phyloP scores from a whole-genome alignment of 2,797 vertebrate species.

The Tragelaphus oryx region DNA sequence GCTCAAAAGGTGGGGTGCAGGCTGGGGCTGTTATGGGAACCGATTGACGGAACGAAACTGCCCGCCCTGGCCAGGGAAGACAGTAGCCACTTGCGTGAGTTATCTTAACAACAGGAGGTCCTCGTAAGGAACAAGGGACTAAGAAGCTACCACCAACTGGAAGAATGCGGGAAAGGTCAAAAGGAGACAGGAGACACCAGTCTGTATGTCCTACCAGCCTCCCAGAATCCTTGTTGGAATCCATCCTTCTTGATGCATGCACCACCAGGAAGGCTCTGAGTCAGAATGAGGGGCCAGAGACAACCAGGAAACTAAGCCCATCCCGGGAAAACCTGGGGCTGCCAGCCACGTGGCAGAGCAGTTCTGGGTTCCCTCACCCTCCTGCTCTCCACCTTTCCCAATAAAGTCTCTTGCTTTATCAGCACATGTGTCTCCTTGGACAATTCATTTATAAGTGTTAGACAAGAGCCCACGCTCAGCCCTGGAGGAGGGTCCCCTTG shows the following conservation, averaged over 20 bases:
- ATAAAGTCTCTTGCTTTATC: neutral
- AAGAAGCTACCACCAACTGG: neutral
- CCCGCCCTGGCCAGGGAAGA: neutral
- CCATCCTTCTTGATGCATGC: neutral
- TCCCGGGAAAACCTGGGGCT: rapidly evolving
- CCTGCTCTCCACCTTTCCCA: neutral
- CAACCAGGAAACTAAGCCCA: neutral
- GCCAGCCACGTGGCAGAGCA: neutral
- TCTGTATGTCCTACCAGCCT: neutral
- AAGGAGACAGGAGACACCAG: neutral
- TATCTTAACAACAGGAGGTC: neutral
- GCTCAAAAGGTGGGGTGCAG: neutral
- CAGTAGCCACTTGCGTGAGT: neutral
- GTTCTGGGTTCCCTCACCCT: neutral
- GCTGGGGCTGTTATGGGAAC: neutral
- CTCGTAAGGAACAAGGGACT: neutral
- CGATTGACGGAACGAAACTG: neutral
- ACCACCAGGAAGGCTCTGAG: neutral
- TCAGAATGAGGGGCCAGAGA: neutral
- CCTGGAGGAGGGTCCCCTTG: neutral
- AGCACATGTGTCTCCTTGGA: neutral
- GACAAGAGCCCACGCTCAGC: neutral
- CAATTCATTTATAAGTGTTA: neutral
- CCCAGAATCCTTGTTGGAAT: neutral
- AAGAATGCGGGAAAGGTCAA: neutral